phyloP scores from a whole-genome alignment of 2,888 invertebrate genomes.

The Brassicogethes aeneus region DNA sequence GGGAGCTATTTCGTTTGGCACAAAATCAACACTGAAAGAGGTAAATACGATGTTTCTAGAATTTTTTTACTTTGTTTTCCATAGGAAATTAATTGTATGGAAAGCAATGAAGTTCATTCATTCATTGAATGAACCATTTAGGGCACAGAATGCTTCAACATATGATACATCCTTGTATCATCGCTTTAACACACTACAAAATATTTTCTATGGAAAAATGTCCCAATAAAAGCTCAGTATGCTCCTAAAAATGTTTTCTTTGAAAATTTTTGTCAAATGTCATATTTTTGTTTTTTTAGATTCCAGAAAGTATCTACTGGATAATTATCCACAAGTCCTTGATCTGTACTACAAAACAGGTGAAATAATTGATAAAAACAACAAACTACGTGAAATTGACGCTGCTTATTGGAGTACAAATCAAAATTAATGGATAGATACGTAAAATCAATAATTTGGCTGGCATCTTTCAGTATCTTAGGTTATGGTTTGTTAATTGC shows the following conservation, averaged over 20 bases:
- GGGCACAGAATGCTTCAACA: too few species aligned
- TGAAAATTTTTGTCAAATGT: too few species aligned
- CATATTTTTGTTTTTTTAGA: constrained; percentile 44
- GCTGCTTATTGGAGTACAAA: constrained; percentile 51
- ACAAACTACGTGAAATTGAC: constrained; percentile 46
- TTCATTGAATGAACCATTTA: too few species aligned
- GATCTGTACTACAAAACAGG: constrained; percentile 63
- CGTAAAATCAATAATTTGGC: constrained; percentile 48
- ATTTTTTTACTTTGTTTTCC: constrained; percentile 9
- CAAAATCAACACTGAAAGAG: constrained; percentile 61
- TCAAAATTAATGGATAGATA: constrained; percentile 39
- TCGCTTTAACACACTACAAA: too few species aligned
- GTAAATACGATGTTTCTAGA: constrained; percentile 47
- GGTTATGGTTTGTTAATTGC: constrained; percentile 52
- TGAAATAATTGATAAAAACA: constrained; percentile 49
- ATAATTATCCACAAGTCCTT: constrained; percentile 56
- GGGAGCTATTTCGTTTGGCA: constrained; percentile 57
- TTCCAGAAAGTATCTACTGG: constrained; percentile 58
- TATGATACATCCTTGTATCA: too few species aligned
- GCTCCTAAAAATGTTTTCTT: too few species aligned
- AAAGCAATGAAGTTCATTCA: too few species aligned
- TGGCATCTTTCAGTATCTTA: constrained; percentile 49
- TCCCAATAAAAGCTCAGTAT: too few species aligned
- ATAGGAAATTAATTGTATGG: neutral
- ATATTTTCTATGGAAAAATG: too few species aligned